phyloP scores from a whole-genome alignment of 1,140 invertebrate species.

The Drosophila willistoni region DNA sequence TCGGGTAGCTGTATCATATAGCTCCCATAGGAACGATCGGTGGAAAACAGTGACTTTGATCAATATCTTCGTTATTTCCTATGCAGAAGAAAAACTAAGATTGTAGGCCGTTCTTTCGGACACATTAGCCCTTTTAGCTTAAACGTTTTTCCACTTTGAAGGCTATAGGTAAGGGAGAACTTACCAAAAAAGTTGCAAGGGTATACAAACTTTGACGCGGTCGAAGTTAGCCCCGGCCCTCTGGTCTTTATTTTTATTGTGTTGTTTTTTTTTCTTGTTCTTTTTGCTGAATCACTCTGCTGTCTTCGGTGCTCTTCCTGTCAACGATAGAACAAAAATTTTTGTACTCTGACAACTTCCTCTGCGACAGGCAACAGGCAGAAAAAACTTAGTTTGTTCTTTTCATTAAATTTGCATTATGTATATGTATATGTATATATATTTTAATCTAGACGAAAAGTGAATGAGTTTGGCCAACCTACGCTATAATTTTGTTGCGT shows the following conservation, averaged over 20 bases:
- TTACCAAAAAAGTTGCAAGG: too few relatives aligned
- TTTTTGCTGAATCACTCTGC: slow-evolving; percentile 65
- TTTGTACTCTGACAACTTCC: slow-evolving; percentile 47
- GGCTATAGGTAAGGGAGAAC: too few relatives aligned
- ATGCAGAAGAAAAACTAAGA: too few relatives aligned
- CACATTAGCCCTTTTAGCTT: too few relatives aligned
- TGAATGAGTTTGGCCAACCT: slow-evolving; percentile 28
- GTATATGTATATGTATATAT: slow-evolving; percentile 17
- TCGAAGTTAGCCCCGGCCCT: too few relatives aligned
- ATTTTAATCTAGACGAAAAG: slow-evolving; percentile 4
- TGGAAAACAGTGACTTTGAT: too few relatives aligned
- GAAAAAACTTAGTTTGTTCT: slow-evolving; percentile 4
- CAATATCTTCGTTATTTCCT: too few relatives aligned
- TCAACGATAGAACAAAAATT: slow-evolving; percentile 37
- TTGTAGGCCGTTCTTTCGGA: too few relatives aligned
- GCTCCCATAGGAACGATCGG: too few relatives aligned
- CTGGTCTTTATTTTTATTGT: slow-evolving; percentile 27
- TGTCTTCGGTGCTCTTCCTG: slow-evolving; percentile 65
- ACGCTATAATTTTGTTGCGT: slow-evolving; percentile 56
- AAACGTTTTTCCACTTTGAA: too few relatives aligned
- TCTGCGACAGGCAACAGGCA: slow-evolving; percentile 9
- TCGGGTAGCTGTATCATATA: too few relatives aligned
- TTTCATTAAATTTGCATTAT: slow-evolving; percentile 63
- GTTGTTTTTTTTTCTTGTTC: slow-evolving; percentile 39
- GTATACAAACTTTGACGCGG: too few relatives aligned